Conservation (phyloP, 1,140 invertebrate genomes). For the Dryas iulia region DNA sequence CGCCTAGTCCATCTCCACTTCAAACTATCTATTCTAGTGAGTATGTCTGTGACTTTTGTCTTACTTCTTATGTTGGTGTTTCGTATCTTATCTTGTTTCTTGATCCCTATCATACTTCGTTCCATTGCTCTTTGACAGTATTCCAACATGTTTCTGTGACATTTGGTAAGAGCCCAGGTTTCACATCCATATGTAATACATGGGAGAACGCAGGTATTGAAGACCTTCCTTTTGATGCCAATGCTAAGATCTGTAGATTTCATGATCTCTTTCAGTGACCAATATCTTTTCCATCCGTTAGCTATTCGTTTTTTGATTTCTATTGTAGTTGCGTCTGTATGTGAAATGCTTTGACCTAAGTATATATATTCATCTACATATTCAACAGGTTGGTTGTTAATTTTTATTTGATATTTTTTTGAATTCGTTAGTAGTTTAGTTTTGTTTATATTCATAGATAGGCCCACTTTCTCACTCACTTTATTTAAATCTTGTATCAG, state of each 20-base stretch:
- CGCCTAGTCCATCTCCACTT: conserved; percentile 35
- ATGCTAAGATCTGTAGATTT: conserved; percentile 25
- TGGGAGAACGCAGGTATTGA: conserved; percentile 21
- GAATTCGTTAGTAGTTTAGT: conserved; percentile 32
- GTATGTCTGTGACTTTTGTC: conserved; percentile 37
- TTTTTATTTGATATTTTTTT: conserved; percentile 20
- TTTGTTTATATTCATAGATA: conserved; percentile 28
- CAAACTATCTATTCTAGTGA: conserved; percentile 28
- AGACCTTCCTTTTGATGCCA: conserved; percentile 15
- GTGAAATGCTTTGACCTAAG: conserved; percentile 20
- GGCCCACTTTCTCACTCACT: conserved; percentile 22
- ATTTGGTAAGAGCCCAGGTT: conserved; percentile 17
- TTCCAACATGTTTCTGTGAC: conserved; percentile 7
- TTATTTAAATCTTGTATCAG: neutral
- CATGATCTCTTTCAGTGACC: conserved; percentile 29
- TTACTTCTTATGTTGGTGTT: conserved; percentile 33
- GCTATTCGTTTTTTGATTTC: conserved; percentile 13
- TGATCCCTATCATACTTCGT: neutral
- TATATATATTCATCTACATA: conserved; percentile 25
- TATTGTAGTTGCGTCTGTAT: conserved; percentile 8
- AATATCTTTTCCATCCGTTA: conserved; percentile 22
- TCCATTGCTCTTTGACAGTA: conserved; percentile 11
- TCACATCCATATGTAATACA: neutral
- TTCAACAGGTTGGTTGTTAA: conserved; percentile 6
- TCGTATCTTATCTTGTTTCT: conserved; percentile 25